Conservation (phyloP, 1,140 invertebrate genomes). For the Drosophila repletoides region DNA sequence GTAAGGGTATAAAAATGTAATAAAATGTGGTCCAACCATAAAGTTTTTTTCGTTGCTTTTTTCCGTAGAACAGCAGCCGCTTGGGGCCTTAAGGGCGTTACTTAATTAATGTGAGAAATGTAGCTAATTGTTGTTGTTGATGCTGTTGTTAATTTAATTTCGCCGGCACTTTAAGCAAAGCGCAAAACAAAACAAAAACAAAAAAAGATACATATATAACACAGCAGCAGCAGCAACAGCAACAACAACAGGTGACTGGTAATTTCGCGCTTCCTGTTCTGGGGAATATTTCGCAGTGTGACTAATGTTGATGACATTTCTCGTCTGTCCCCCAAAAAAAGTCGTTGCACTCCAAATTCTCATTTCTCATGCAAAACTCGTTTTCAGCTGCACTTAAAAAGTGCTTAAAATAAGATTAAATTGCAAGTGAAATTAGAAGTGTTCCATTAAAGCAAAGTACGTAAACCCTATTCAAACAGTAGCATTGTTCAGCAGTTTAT, state of each 20-base stretch:
- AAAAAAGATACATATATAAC: no score
- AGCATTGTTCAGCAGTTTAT: background rate
- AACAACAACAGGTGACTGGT: slow-evolving; percentile 13
- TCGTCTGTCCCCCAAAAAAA: slow-evolving; percentile 8
- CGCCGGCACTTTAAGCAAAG: slow-evolving; percentile 17
- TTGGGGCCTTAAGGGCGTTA: slow-evolving; percentile 4
- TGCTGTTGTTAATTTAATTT: slow-evolving; percentile 37
- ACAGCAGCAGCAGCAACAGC: slow-evolving; percentile 1
- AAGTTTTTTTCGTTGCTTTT: no score
- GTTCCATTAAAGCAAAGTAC: no score
- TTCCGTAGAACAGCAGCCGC: no score
- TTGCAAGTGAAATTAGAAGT: no score
- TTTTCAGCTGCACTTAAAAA: slow-evolving; percentile 21
- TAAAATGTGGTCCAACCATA: slow-evolving; percentile 5
- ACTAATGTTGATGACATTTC: slow-evolving; percentile 48
- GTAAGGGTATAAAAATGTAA: slow-evolving; percentile 3
- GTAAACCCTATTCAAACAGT: no score
- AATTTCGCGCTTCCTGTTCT: slow-evolving; percentile 38
- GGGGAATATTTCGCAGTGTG: slow-evolving; percentile 17
- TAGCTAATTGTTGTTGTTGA: slow-evolving; percentile 22
- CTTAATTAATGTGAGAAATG: slow-evolving; percentile 35
- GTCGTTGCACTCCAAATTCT: slow-evolving; percentile 67
- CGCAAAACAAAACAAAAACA: background rate
- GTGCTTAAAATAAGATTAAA: slow-evolving; percentile 6
- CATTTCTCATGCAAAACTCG: slow-evolving; percentile 32